phyloP scores from a whole-genome alignment of 1,140 invertebrate genomes.

The Halesus radiatus region DNA sequence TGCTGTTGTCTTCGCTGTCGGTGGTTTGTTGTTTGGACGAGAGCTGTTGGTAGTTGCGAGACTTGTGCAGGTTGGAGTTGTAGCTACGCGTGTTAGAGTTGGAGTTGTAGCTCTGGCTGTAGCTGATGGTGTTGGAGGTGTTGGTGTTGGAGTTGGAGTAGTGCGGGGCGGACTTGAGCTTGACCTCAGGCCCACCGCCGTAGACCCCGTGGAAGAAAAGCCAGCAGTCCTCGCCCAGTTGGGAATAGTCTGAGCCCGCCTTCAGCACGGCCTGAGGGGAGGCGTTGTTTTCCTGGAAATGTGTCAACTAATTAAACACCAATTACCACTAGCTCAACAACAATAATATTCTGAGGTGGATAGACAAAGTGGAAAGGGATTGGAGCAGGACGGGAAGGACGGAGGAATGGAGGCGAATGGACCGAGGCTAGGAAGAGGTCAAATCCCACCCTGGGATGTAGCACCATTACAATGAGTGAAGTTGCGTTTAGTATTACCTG shows the following conservation, averaged over 20 bases:
- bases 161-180: constrained; percentile 63
- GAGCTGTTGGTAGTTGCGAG: constrained; percentile 41
- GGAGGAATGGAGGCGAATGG: neutral
- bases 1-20: constrained; percentile 32
- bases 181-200: constrained; percentile 87
- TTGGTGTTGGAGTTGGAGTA: constrained; percentile 23
- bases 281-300: constrained; percentile 46
- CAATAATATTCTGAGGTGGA: too few relatives aligned
- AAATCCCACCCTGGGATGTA: neutral
- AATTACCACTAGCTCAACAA: neutral
- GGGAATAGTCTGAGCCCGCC: constrained; percentile 84
- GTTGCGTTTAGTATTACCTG: constrained; percentile 59
- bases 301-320: neutral
- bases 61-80: constrained; percentile 56
- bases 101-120: constrained; percentile 33
- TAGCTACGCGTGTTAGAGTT: constrained; percentile 44
- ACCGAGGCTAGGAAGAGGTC: too few relatives aligned
- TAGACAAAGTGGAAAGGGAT: too few relatives aligned
- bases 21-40: neutral
- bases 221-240: constrained; percentile 89
- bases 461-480: neutral
- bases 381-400: too few relatives aligned
- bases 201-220: constrained; percentile 87
- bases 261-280: constrained; percentile 57
- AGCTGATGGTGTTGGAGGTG: constrained; percentile 27